These are phyloP conservation scores for Crepidodera aurea DNA, from an alignment of 2,888 invertebrate species.

Conservation along the genomic window DNA sequence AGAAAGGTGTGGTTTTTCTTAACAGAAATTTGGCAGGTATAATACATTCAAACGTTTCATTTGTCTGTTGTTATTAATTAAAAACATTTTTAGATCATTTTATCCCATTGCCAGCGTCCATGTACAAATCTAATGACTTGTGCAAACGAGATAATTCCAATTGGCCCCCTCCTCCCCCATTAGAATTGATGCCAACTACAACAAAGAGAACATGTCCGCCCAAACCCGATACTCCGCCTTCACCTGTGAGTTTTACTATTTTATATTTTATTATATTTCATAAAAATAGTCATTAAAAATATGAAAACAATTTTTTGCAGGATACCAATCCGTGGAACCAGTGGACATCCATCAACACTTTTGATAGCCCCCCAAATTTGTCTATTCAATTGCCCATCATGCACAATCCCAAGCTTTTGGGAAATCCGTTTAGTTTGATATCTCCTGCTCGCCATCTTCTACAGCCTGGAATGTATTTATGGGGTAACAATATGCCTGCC, in stretches of 20 bases:
- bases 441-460: conserved; percentile 56
- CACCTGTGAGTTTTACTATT: conserved; percentile 53
- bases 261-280: not conserved
- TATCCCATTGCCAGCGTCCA: conserved; percentile 49
- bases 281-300: not conserved
- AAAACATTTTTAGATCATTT: conserved; percentile 49
- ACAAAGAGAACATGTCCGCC: conserved; percentile 54
- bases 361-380: conserved; percentile 47
- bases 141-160: conserved; percentile 35
- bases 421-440: conserved; percentile 53
- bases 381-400: conserved; percentile 56
- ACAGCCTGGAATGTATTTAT: conserved; percentile 47
- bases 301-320: conserved; percentile 13
- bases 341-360: conserved; percentile 25
- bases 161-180: conserved; percentile 46
- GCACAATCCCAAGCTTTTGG: conserved; percentile 54
- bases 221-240: conserved; percentile 63
- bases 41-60: not conserved
- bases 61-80: not conserved
- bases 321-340: conserved; percentile 32
- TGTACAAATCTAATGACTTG: conserved; percentile 40
- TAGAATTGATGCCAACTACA: conserved; percentile 33
- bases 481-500: conserved; percentile 39
- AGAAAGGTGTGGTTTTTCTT: conserved; percentile 61
- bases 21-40: conserved; percentile 63